phyloP scores from a whole-genome alignment of 2,113 vertebrate species.

The Rhinolophus sinicus region DNA sequence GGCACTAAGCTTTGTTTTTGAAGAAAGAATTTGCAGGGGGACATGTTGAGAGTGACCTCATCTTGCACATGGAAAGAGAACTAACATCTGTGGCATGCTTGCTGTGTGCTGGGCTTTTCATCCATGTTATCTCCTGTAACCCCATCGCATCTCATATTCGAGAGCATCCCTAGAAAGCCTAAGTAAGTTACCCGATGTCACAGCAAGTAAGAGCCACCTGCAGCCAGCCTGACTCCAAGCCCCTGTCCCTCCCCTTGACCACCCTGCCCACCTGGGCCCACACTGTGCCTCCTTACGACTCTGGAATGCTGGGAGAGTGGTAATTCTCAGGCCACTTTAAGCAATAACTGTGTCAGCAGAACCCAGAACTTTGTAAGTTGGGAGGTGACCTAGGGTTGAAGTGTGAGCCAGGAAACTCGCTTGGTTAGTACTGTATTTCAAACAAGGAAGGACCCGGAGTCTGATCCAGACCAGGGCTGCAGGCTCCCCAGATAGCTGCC shows the following conservation, averaged over 20 bases:
- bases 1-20: not conserved
- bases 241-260: not conserved
- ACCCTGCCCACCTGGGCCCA: not conserved
- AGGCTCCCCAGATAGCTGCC: not conserved
- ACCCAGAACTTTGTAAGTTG: not conserved
- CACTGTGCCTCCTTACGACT: not conserved
- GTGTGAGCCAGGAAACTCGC: not conserved
- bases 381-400: not conserved
- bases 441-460: not conserved
- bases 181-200: not conserved
- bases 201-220: not conserved
- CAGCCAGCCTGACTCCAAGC: not conserved
- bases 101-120: not conserved
- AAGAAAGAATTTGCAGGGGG: not conserved
- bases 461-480: not conserved
- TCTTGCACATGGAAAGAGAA: not conserved
- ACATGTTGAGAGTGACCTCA: not conserved
- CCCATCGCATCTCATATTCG: not conserved
- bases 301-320: not conserved
- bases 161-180: not conserved
- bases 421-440: not conserved
- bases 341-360: slow-evolving; percentile 59
- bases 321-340: slow-evolving; percentile 47
- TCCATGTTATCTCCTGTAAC: not conserved
- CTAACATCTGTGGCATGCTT: not conserved